Evolutionary conservation across 1,140 invertebrate genomes (phyloP).

Genomic region (Nasonia longicornis): DNA sequence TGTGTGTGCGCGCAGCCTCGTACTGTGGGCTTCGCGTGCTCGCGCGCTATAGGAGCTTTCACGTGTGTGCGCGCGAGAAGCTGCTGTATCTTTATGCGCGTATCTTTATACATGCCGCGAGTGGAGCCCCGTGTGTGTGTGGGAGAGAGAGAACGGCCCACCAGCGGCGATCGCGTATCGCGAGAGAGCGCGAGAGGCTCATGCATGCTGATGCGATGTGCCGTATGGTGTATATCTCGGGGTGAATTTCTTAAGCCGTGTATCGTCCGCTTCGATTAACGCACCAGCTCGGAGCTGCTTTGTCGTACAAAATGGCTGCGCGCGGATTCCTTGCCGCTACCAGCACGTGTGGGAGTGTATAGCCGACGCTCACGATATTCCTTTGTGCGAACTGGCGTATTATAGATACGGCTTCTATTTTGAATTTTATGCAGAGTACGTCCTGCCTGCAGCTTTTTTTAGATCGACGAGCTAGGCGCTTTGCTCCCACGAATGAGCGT

Average conservation of each 20-base stretch:
- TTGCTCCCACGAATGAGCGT: no score
- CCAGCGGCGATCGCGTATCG: conserved; percentile 36
- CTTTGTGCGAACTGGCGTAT: not conserved
- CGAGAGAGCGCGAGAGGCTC: not conserved
- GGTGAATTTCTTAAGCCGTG: not conserved
- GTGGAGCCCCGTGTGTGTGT: not conserved
- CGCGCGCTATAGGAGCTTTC: not conserved
- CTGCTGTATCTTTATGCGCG: conserved; percentile 6
- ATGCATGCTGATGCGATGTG: not conserved
- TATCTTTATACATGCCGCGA: conserved; percentile 5
- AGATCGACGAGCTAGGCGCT: no score
- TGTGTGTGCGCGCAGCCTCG: not conserved
- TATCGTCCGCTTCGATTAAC: not conserved
- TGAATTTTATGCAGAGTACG: not conserved
- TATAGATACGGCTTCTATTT: no score
- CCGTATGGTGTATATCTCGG: no score
- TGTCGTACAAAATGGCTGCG: conserved; percentile 31
- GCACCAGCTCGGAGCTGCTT: not conserved
- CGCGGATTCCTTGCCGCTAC: not conserved
- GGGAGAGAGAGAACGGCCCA: conserved; percentile 24
- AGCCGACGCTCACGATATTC: not conserved
- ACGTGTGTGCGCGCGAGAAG: not conserved
- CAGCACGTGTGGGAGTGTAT: not conserved
- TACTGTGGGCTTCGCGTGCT: conserved; percentile 1
- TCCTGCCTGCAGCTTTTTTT: no score